Evolutionary conservation across 2,888 invertebrate species (phyloP).

Genomic region (Stenodera caucasica): DNA sequence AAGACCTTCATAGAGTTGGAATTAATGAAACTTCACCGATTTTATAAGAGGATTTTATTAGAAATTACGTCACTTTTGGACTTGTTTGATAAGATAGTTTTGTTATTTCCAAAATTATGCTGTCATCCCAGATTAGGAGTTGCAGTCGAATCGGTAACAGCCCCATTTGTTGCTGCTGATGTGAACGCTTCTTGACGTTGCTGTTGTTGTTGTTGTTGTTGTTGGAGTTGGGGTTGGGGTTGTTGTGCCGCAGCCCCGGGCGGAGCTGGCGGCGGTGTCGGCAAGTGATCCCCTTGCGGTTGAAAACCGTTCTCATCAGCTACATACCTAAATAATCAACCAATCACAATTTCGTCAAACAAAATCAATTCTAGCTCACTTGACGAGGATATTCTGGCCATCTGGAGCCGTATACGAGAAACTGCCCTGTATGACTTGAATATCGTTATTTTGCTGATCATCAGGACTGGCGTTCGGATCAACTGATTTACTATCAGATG

Average conservation of each 20-base stretch:
- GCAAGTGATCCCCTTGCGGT: slow-evolving; percentile 69
- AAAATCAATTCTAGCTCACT: slow-evolving; percentile 48
- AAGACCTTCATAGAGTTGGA: no score
- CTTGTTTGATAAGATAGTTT: no score
- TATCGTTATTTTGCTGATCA: slow-evolving; percentile 59
- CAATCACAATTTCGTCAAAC: background rate
- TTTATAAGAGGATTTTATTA: no score
- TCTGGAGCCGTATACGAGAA: slow-evolving; percentile 73
- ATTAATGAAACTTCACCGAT: no score
- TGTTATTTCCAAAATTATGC: no score
- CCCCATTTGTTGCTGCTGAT: no score
- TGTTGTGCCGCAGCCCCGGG: slow-evolving; percentile 38
- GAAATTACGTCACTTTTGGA: no score
- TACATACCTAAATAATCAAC: slow-evolving; percentile 58
- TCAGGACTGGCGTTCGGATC: slow-evolving; percentile 39
- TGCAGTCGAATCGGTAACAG: background rate
- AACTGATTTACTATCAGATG: slow-evolving; percentile 46
- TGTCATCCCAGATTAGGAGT: background rate
- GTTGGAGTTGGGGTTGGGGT: slow-evolving; percentile 14
- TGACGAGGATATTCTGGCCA: slow-evolving; percentile 66
- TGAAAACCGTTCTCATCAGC: no score
- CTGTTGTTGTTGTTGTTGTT: background rate
- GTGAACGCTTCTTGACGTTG: background rate
- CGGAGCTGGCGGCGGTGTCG: slow-evolving; percentile 58
- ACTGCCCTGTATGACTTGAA: slow-evolving; percentile 67